A percentile compares a stretch with the other conserved stretches of the same genome.
Evolutionary conservation across 2,113 vertebrate species (phyloP).

Genomic region (Erythrolamprus reginae): DNA sequence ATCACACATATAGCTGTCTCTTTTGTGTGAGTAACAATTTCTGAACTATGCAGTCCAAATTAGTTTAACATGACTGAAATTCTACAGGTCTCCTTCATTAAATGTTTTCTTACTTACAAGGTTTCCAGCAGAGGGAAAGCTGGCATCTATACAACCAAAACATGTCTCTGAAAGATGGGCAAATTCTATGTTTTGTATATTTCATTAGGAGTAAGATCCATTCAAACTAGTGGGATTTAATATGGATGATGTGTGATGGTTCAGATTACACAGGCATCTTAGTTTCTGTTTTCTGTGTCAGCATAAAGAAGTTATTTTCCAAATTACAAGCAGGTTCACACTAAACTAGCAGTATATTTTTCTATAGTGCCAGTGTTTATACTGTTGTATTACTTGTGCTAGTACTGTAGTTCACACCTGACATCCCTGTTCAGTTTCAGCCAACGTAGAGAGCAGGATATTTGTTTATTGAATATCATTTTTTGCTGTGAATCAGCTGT

Average conservation of each 20-base stretch:
- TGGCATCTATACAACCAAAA: background rate
- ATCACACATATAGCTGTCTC: background rate
- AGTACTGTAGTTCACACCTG: background rate
- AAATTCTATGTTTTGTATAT: background rate
- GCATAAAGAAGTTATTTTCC: background rate
- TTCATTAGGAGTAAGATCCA: background rate
- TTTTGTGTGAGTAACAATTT: background rate
- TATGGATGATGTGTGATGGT: background rate
- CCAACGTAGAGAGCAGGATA: background rate
- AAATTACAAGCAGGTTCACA: background rate
- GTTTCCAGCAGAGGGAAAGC: background rate
- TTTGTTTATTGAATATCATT: background rate
- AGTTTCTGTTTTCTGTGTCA: background rate
- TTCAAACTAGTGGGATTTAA: background rate
- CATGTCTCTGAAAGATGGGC: background rate
- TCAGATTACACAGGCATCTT: background rate
- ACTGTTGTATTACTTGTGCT: background rate
- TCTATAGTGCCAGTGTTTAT: background rate
- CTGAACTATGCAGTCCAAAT: background rate
- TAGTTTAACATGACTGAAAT: background rate
- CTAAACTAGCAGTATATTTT: background rate
- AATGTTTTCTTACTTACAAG: background rate
- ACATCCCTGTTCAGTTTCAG: background rate
- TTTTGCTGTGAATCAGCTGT: background rate
- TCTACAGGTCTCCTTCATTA: background rate